Base-by-base conservation (phyloP, 2,113 vertebrate species). In the Rhodinocichla rosea region DNA sequence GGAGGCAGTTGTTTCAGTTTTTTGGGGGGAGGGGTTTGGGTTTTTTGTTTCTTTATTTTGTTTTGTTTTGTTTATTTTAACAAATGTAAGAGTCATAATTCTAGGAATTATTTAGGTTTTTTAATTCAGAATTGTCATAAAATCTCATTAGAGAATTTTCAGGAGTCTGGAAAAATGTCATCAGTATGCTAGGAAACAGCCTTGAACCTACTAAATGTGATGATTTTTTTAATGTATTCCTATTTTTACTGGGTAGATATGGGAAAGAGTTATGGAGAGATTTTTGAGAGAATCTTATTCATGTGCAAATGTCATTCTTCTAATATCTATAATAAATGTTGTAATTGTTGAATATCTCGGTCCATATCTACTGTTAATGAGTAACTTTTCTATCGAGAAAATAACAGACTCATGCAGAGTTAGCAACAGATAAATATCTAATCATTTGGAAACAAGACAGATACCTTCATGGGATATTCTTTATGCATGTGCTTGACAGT, bases 21-120 rank as follows among this genome's bases (percentile, higher is more conserved):
- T 42, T 53, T 23, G 10, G 8, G 7, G 8, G 49, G 15, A 12
- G 4, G 3, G 10, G 7, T 7, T n/a, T n/a, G 19, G 3, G 2
- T 18, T 24, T 7, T 37, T 32, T 76, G 9, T 37, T 37, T 44
- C 8, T 39, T 39, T 50, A 15, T 27, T 50, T 49, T 50, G 26
- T 27, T 50, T 49, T 35, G 16, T 5, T 35, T 32, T 30, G 21
- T 7, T n/a, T 56, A 35, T 62, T 35, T 65, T 13, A 49, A 44
- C 15, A 37, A 70, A 30, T 30, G 4, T 17, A 33, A 2, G 8
- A 49, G 6, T 35, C 7, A 22, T 59, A 59, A 82, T 21, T 71
- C 37, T 47, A 53, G 14, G 11, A 39, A 65, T 55, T 42, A 33
- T 37, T 68, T 69, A 15, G 6, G 7, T 64, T 81, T 87, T 87